A percentile compares a stretch with the other conserved stretches of the same genome.
phyloP scores from a whole-genome alignment of 2,797 vertebrate genomes.

The Garrulus glandarius region DNA sequence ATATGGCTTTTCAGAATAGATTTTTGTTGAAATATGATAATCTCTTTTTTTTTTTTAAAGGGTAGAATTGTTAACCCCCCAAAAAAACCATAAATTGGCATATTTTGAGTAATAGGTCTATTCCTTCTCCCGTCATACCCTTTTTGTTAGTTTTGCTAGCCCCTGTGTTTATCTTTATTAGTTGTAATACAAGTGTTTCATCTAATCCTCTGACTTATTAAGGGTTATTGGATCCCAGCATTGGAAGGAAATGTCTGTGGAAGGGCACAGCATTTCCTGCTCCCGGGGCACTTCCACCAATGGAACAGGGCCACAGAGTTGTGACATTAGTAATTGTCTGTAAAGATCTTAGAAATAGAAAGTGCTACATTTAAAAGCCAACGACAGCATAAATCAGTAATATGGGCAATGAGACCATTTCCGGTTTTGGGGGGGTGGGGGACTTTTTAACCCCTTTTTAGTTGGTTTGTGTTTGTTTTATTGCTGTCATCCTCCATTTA shows the following conservation, averaged over 20 bases:
- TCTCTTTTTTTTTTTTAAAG: not conserved
- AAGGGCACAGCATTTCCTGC: slow-evolving; percentile 49
- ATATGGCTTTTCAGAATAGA: not conserved
- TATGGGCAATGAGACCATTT: not conserved
- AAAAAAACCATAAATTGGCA: not conserved
- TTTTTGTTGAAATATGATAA: not conserved
- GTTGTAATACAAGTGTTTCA: not conserved
- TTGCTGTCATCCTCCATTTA: not conserved
- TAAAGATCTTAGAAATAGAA: slow-evolving; percentile 20
- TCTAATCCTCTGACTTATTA: not conserved
- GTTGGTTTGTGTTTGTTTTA: not conserved
- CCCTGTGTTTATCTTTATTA: not conserved
- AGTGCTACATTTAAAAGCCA: not conserved
- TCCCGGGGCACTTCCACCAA: slow-evolving; percentile 39
- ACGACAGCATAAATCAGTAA: slow-evolving; percentile 35
- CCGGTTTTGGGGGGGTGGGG: not conserved
- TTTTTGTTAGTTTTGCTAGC: not conserved
- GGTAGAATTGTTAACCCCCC: not conserved
- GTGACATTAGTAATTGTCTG: slow-evolving; percentile 19
- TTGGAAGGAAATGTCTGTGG: slow-evolving; percentile 50
- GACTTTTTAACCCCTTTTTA: not conserved
- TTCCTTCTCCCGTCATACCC: not conserved
- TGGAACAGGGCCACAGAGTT: not conserved
- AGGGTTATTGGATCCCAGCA: not conserved
- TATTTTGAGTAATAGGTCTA: not conserved